Base-by-base conservation (phyloP, 1,140 invertebrate species). In the Drosophila nannoptera region DNA sequence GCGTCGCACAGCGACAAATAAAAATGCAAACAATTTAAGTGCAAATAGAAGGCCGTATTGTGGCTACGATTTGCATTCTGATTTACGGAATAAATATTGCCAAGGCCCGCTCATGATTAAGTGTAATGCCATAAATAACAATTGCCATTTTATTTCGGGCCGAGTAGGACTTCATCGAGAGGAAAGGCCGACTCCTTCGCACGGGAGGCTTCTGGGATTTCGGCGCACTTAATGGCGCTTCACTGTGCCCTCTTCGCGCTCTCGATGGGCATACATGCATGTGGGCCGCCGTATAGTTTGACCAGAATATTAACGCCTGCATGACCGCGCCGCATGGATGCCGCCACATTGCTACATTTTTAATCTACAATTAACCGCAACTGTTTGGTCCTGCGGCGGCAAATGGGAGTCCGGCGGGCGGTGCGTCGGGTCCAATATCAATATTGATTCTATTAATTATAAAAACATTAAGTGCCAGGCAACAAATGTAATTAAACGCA, bases 401-500 rank as follows among this genome's bases (percentile, higher is more conserved):
- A 22, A 22, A 22, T 22, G 22, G 3, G 22, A 42, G n/a, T n/a
- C n/a, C n/a, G n/a, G 22, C 4, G 7, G 11, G 1, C 16, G 35
- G 8, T n/a, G 6, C 29, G 46, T 42, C 54, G 12, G 48, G 54
- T 50, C 59, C 81, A 82, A 74, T 78, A 77, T 77, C 75, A 87
- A 88, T 88, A 88, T 88, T 88, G 86, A 88, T 88, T 88, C 86
- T 88, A 88, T 88, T 88, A 88, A 88, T 88, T 88, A 88, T 86
- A 88, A 88, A 88, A 88, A 88, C 86, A 88, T 88, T 88, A 88
- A 88, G 87, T 86, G 84, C 63, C 80, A 45, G 74, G 74, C 70
- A 82, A 81, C 82, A 86, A 86, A 86, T 86, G 81, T 86, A 86
- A 86, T 86, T 86, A 86, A 86, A 86, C 82, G 77, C 81, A 84